Base-by-base conservation (phyloP, 2,888 invertebrate genomes). In the Zeuzera pyrina region DNA sequence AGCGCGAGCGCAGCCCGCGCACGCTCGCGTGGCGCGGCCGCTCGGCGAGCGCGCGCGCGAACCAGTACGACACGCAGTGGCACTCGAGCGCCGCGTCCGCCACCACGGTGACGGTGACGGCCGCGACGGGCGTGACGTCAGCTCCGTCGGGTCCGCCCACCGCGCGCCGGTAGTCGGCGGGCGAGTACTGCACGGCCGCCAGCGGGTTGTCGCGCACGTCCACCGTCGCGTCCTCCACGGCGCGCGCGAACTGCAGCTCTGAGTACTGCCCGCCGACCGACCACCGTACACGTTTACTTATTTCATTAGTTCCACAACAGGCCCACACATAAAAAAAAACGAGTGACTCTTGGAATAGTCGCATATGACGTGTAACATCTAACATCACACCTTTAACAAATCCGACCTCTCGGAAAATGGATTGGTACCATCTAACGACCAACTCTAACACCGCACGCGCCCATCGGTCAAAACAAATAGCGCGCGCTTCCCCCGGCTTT, bases 41-140 rank as follows among this genome's bases (percentile, higher is more conserved):
- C 34, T 34, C 41, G 25, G 39, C 43, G 35, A 41, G 29, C 23
- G 48, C 47, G 21, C 42, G 47, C 41, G 45, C 49, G 35, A 37
- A 34, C 50, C 49, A 49, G 47, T 53, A 55, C 41, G 36, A 28
- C 16, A 5, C 8, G 42, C 56, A 54, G 42, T 54, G 51, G 46
- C 57, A 58, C 29, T 12, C n/a, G 30, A 52, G 39, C 26, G n/a
- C 26, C 29, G 29, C 10, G 31, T 50, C 39, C 12, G 29, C 11
- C 16, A 27, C 5, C 19, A 19, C 19, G 19, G 5, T 6, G 19
- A 6, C 5, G 19, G 19, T 5, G 5, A 6, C 19, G 8, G 8
- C 19, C 5, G 19, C 8, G 8, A 6, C 5, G 8, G 5, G 19
- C 8, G 19, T 19, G 5, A 19, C 8, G 19, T 19, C 8, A 8